phyloP scores from a whole-genome alignment of 2,113 vertebrate genomes.

The Aleadryas rufinucha region DNA sequence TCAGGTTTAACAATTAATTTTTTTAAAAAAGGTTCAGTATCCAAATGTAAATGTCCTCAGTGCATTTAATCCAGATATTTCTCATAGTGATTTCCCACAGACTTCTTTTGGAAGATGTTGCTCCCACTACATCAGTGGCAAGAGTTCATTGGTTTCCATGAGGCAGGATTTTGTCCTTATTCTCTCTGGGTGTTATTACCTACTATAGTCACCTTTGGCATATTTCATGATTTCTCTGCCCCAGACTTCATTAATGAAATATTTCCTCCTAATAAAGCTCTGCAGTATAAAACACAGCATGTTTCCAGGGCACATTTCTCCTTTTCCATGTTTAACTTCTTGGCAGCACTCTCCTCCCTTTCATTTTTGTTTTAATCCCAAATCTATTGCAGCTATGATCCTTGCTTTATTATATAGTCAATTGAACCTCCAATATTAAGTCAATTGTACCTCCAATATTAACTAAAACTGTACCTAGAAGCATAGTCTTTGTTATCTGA shows the following conservation, averaged over 20 bases:
- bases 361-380: conserved; percentile 5
- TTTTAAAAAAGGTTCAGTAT: not conserved
- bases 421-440: not conserved
- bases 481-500: not conserved
- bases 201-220: not conserved
- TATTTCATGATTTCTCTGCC: not conserved
- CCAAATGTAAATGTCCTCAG: not conserved
- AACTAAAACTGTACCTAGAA: not conserved
- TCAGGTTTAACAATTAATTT: not conserved
- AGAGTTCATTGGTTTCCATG: not conserved
- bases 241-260: conserved; percentile 12
- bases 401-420: not conserved
- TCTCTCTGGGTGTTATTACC: not conserved
- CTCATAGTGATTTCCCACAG: not conserved
- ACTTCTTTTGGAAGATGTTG: not conserved
- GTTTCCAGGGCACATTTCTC: not conserved
- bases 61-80: not conserved
- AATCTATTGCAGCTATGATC: not conserved
- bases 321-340: not conserved
- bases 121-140: not conserved
- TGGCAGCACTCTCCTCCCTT: not conserved
- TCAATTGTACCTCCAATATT: not conserved
- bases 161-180: not conserved
- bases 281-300: not conserved
- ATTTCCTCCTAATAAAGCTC: conserved; percentile 6